Conservation (phyloP, 2,113 vertebrate genomes). For the Vanacampus margaritifer region DNA sequence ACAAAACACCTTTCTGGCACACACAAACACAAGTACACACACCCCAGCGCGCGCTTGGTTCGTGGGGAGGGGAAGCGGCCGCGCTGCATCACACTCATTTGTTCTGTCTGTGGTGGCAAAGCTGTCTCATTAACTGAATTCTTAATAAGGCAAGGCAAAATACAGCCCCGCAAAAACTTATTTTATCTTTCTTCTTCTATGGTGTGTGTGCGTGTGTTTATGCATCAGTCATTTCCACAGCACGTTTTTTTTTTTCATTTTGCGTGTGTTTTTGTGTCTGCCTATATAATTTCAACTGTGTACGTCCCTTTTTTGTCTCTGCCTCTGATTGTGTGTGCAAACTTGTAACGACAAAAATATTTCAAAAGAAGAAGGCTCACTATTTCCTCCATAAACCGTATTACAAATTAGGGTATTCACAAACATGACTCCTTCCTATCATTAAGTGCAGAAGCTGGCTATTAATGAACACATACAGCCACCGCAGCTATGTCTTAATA, state of each 20-base stretch:
- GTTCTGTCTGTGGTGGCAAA: conserved; percentile 71
- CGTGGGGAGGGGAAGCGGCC: conserved; percentile 35
- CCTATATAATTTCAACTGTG: conserved; percentile 40
- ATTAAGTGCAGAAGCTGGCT: conserved; percentile 67
- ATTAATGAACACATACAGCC: conserved; percentile 71
- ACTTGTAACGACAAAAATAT: conserved; percentile 40
- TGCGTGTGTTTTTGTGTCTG: conserved; percentile 37
- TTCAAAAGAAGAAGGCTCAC: conserved; percentile 42
- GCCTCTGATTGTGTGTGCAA: conserved; percentile 37
- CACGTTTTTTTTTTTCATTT: conserved; percentile 37
- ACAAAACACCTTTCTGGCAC: conserved; percentile 73
- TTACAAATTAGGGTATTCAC: conserved; percentile 72
- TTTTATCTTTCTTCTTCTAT: conserved; percentile 53
- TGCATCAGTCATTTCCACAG: conserved; percentile 42
- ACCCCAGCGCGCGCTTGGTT: conserved; percentile 46
- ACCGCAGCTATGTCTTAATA: conserved; percentile 54
- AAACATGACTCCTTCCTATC: conserved; percentile 71
- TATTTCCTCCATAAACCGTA: conserved; percentile 64
- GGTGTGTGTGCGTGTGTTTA: conserved; percentile 22
- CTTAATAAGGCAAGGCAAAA: conserved; percentile 66
- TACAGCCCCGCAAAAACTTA: conserved; percentile 59
- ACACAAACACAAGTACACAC: conserved; percentile 40
- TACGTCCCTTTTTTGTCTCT: conserved; percentile 14
- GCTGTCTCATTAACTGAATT: conserved; percentile 75
- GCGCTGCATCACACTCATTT: conserved; percentile 66